Evolutionary conservation across 2,113 vertebrate genomes (phyloP), one percentile per base, ranked within the genome.

Genomic region (Cariama cristata): DNA sequence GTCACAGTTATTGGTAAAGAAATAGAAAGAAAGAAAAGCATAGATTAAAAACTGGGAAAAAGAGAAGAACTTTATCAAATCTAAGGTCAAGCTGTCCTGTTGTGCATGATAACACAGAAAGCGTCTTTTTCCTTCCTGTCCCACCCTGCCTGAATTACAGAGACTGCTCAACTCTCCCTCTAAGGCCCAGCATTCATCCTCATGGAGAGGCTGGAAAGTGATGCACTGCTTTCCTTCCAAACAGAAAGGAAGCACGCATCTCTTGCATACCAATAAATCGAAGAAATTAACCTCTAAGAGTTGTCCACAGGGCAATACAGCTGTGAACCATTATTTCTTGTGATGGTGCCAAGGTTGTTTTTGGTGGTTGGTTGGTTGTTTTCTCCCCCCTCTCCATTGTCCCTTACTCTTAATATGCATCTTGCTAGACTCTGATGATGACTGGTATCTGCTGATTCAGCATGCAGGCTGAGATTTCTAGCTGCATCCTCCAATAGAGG

Each of bases 161-260:
- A 33, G 13, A 3, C 23, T 14, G 23, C 9, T n/a, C 17, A 40
- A 64, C 47, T 67, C 47, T 56, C 42, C 64, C 53, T 14, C 9
- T 24, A 30, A 50, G 47, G 5, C 26, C 33, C 32, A 12, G n/a
- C 7, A 9, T 5, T 82, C 5, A 1, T 33, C 33, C 59, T 52
- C 6, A 0, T 7, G 28, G 13, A 14, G 33, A 73, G 27, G 33
- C 0, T 19, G 28, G 35, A 22, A 40, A 17, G 21, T 0, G 16
- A 38, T 63, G 52, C n/a, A 4, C 42, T 23, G 55, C 50, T 40
- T n/a, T 26, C 53, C 14, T 63, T 47, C 53, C 53, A 22, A 47
- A 40, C 45, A 50, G 6, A 38, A 72, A 45, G 58, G 52, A 50
- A 44, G 40, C 35, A 8, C 30, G 3, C 8, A 4, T 7, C n/a